phyloP scores from a whole-genome alignment of 2,888 invertebrate species.

The Coelogynopora nodosa region DNA sequence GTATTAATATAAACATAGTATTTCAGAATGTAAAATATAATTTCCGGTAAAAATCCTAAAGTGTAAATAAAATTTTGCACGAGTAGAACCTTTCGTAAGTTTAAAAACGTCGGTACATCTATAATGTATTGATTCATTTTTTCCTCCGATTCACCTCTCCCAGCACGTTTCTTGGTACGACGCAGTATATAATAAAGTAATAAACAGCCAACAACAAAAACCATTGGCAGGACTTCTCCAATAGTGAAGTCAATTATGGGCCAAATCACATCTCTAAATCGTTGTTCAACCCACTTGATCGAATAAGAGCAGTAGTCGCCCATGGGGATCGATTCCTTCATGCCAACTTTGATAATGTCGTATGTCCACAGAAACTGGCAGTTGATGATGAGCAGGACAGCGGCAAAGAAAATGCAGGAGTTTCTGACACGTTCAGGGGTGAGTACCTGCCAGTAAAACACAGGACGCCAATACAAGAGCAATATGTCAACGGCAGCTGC shows the following conservation, averaged over 20 bases:
- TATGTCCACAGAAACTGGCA: conserved; percentile 11
- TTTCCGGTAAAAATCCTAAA: background rate
- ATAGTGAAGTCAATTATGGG: background rate
- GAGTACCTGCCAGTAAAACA: background rate
- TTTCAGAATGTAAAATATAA: background rate
- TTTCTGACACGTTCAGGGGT: background rate
- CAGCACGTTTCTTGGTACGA: background rate
- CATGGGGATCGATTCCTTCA: background rate
- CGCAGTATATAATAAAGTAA: background rate
- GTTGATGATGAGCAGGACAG: conserved; percentile 3
- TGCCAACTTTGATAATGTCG: conserved; percentile 5
- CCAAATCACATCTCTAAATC: background rate
- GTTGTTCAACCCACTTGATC: background rate
- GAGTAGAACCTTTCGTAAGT: background rate
- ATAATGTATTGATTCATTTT: background rate
- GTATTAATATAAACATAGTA: background rate
- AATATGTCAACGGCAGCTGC: conserved; percentile 5
- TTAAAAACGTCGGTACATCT: background rate
- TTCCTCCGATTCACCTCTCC: background rate
- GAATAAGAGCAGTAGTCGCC: background rate
- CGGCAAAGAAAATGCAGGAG: background rate
- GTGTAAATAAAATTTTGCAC: background rate
- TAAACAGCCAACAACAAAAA: background rate
- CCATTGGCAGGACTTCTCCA: background rate
- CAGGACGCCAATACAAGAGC: background rate